Base-by-base conservation (phyloP, 2,113 vertebrate genomes). In the Mus spicilegus region DNA sequence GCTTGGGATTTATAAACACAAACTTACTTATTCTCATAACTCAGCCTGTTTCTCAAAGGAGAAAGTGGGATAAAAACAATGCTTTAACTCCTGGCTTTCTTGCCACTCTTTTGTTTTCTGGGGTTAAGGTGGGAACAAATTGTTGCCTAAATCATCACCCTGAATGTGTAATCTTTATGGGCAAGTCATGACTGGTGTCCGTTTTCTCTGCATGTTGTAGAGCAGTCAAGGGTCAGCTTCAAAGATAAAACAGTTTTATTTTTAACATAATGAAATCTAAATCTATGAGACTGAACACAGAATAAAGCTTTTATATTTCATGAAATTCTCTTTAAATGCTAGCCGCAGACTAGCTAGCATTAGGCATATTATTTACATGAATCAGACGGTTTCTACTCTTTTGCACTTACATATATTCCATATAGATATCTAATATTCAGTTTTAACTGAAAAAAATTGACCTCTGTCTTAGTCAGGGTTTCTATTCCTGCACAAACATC, bases 11-110 rank as follows among this genome's bases (percentile, higher is more conserved):
- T 96, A 46, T 63, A 95, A 36, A 95, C 26, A 91, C 20, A 78
- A 24, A 56, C 91, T 54, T 90, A 84, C 82, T 95, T 96, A 91
- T 87, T 92, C 87, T 91, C 61, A 49, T 78, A 90, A 88, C 51
- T 96, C 70, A 91, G 94, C 20, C 77, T 3, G 72, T 67, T 69
- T 95, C 87, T 69, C 30, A 90, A 75, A 61, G 51, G 39, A 87
- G 9, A 72, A 12, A 46, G 78, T 63, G 69, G 26, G 87, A 26
- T 30, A 56, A 94, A 97, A 97, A 82, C 63, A 58, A 89, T 76
- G 19, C 69, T 81, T 93, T 94, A 94, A 12, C 49, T 13, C 39
- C 7, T 9, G 63, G 2, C 65, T 87, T 91, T 93, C 61, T 65
- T 7, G 36, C 49, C 14, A 1, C 39, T 61, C 22, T 26, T 61